Conservation (phyloP, 2,113 vertebrate genomes). For the Zosterops borbonicus region DNA sequence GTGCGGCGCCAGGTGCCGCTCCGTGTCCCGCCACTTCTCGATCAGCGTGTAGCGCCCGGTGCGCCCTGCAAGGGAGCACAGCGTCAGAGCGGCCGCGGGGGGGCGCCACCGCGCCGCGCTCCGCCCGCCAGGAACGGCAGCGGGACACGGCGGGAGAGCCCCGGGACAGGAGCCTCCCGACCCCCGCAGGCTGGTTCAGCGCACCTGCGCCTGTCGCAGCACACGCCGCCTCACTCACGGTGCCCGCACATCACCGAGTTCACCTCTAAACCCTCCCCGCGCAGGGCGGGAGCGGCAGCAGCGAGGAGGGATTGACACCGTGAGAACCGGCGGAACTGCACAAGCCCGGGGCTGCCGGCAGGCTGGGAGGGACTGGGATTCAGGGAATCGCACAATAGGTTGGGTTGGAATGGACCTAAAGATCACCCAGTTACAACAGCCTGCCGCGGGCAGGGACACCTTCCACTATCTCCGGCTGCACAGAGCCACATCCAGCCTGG, state of each 20-base stretch:
- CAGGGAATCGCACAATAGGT: not conserved
- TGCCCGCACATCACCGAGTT: not conserved
- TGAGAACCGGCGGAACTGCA: not conserved
- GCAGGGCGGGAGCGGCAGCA: not conserved
- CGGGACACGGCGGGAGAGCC: not conserved
- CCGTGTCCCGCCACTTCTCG: constrained; percentile 95
- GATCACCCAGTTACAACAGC: not conserved
- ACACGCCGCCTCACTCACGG: not conserved
- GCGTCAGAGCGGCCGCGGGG: not conserved
- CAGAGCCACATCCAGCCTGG: not conserved
- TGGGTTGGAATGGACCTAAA: not conserved
- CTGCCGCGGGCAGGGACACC: not conserved
- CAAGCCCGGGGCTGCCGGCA: not conserved
- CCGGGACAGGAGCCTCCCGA: not conserved
- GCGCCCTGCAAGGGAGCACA: constrained; percentile 77
- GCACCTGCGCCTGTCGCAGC: not conserved
- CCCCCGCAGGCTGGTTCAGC: not conserved
- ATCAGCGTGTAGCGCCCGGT: constrained; percentile 94
- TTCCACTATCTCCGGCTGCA: not conserved
- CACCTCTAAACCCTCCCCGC: not conserved
- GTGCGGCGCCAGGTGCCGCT: constrained; percentile 90
- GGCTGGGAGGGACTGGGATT: not conserved
- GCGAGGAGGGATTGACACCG: no score
- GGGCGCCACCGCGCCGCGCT: not conserved
- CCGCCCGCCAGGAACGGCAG: not conserved